Evolutionary conservation across 2,113 vertebrate genomes (phyloP).

Genomic region (Muntiacus reevesi): DNA sequence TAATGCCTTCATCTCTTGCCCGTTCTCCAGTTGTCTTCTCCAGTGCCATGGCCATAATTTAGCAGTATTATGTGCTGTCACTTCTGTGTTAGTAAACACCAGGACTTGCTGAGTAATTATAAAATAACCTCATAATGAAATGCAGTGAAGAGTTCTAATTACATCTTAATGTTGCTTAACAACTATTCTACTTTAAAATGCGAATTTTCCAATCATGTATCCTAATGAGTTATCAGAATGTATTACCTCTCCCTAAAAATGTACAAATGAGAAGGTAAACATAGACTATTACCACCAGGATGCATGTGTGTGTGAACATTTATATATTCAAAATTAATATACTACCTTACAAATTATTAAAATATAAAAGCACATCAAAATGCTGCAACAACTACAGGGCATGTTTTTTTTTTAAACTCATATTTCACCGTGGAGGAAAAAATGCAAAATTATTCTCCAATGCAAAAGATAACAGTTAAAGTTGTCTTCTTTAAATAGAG

Average conservation of each 20-base stretch:
- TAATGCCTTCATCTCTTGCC: slow-evolving; percentile 59
- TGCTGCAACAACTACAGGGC: not conserved
- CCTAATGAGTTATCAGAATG: slow-evolving; percentile 78
- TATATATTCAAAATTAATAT: slow-evolving; percentile 67
- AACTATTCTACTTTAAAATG: slow-evolving; percentile 75
- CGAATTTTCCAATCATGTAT: slow-evolving; percentile 68
- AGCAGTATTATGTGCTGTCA: slow-evolving; percentile 76
- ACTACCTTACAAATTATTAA: slow-evolving; percentile 48
- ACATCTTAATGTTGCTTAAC: slow-evolving; percentile 80
- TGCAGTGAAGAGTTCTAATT: slow-evolving; percentile 80
- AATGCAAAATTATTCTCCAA: slow-evolving; percentile 5
- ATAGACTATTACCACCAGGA: slow-evolving; percentile 34
- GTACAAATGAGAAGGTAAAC: slow-evolving; percentile 62
- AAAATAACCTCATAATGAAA: slow-evolving; percentile 83
- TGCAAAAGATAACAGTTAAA: not conserved
- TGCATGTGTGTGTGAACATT: slow-evolving; percentile 49
- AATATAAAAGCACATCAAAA: slow-evolving; percentile 41
- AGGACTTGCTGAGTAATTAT: slow-evolving; percentile 79
- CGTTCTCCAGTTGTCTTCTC: slow-evolving; percentile 74
- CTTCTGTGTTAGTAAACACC: slow-evolving; percentile 79
- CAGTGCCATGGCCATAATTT: slow-evolving; percentile 75
- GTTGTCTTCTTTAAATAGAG: not conserved
- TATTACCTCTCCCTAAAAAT: slow-evolving; percentile 9
- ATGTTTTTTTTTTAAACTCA: slow-evolving; percentile 10
- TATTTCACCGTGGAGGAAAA: not conserved